Evolutionary conservation across 2,797 vertebrate genomes (phyloP), one percentile per base, ranked within the genome.

Genomic region (Lacerta agilis): DNA sequence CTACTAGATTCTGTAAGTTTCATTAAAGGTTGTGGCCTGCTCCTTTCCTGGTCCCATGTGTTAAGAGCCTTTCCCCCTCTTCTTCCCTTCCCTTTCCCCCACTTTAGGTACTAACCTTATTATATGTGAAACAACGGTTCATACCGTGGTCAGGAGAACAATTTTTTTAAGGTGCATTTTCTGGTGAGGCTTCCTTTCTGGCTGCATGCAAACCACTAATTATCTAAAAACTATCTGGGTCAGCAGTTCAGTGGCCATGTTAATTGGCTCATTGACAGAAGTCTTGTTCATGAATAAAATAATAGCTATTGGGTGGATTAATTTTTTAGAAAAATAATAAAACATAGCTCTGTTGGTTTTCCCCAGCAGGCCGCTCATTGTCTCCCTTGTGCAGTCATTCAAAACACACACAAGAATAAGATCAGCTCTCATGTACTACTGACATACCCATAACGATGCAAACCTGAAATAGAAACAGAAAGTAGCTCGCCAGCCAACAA

Each of bases 361-460:
- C 79, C 91, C 78, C 38, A 90, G 10, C 17, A 78, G n/a, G 76
- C 86, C 17, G 7, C 86, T 84, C 69, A 8, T 27, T 49, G 6
- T n/a, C 89, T 76, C 73, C 45, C 49, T 66, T 17, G 11, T 84
- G 8, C 18, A 72, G 11, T 58, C 18, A 58, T 86, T 67, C 23
- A 69, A 64, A 27, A 82, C 49, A 73, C 29, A 78, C 38, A 66
- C 23, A 76, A 66, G 78, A 36, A 64, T 23, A 86, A 86, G 76
- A 45, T 27, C 64, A 75, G 36, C 81, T 43, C 71, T 20, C 0
- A 25, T 88, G 77, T 86, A 36, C 38, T 67, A 67, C 1, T 4
- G 86, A 90, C 88, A 38, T 79, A 2, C 69, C 83, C 91, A 66
- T 80, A 83, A n/a, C 77, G 90, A 93, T 84, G 43, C 85, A 79